Base-by-base conservation (phyloP, 2,113 vertebrate species). In the Oreocharis arfaki region DNA sequence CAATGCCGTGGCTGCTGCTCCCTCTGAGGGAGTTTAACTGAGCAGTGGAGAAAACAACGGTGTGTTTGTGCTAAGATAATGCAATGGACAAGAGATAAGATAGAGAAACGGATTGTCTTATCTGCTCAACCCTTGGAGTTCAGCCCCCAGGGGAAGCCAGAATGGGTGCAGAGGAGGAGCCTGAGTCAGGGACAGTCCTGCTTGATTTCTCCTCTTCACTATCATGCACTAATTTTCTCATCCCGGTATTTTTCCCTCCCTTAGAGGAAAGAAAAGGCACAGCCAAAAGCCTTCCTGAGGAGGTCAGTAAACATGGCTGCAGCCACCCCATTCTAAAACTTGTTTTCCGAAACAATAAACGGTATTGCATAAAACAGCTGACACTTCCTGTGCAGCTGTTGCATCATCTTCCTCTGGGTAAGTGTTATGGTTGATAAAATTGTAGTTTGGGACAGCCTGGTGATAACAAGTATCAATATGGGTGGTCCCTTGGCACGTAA, bases 201-300 rank as follows among this genome's bases (percentile, higher is more conserved):
- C 69, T 42, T 2, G 5, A 6, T 28, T 56, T 55, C 8, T 3
- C 44, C 6, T 1, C 49, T 49, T n/a, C 30, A 4, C 41, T 39
- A 6, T 9, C 24, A 0, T 2, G 14, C 20, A 0, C 21, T 7
- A 1, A 1, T 65, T 73, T 46, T 68, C n/a, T 28, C 49, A 28
- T 42, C 35, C 44, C 47, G 59, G 2, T 35, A 13, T 13, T 68
- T 67, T 55, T 28, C 32, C 30, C 33, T 65, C 11, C 39, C 49
- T 47, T 50, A 30, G 35, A 50, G 61, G 49, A 78, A 61, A 44
- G 35, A 68, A 52, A 70, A 46, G 47, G 42, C n/a, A 16, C 5
- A 13, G 52, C 53, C 68, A 33, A 33, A 73, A 69, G 20, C 46
- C 65, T 37, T 23, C 61, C 52, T 9, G 47, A 64, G 85, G 46